These are phyloP conservation scores for Pseudomyrmex dendroicus DNA, from an alignment of 1,140 invertebrate genomes.

Conservation along the genomic window DNA sequence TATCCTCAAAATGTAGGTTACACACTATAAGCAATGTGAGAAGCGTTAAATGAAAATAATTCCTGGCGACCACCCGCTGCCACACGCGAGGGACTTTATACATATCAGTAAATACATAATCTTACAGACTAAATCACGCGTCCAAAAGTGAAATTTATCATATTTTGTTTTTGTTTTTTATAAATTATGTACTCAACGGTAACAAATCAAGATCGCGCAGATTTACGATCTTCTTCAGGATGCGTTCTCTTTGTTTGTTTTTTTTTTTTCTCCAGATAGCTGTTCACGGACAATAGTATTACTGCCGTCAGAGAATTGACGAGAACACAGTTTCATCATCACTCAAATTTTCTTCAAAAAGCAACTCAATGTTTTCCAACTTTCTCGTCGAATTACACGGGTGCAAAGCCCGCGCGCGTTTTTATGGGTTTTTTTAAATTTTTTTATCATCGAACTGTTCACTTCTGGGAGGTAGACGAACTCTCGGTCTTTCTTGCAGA, in stretches of 20 bases:
- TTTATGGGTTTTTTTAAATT: background rate
- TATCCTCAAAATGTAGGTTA: background rate
- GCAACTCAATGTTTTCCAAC: background rate
- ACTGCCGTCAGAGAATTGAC: too few species aligned
- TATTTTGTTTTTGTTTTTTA: background rate
- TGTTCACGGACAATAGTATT: too few species aligned
- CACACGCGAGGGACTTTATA: background rate
- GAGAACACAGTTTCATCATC: background rate
- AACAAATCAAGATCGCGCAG: slow-evolving; percentile 11
- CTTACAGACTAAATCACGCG: slow-evolving; percentile 15
- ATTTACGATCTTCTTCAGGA: too few species aligned
- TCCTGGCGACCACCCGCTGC: background rate
- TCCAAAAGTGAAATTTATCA: slow-evolving; percentile 22
- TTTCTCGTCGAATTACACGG: background rate
- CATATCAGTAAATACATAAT: slow-evolving; percentile 16
- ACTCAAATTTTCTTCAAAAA: background rate
- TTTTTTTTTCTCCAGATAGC: background rate
- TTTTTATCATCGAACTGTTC: slow-evolving; percentile 19
- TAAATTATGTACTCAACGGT: background rate
- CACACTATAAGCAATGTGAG: slow-evolving; percentile 6
- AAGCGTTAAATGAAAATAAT: slow-evolving; percentile 29
- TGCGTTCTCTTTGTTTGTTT: background rate
- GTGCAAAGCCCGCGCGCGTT: slow-evolving; percentile 2
- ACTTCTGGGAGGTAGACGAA: slow-evolving; percentile 59
- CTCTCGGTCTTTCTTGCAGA: slow-evolving; percentile 52